These are phyloP conservation scores for Sparidentex hasta DNA, from an alignment of 2,797 vertebrate species.

Conservation along the genomic window DNA sequence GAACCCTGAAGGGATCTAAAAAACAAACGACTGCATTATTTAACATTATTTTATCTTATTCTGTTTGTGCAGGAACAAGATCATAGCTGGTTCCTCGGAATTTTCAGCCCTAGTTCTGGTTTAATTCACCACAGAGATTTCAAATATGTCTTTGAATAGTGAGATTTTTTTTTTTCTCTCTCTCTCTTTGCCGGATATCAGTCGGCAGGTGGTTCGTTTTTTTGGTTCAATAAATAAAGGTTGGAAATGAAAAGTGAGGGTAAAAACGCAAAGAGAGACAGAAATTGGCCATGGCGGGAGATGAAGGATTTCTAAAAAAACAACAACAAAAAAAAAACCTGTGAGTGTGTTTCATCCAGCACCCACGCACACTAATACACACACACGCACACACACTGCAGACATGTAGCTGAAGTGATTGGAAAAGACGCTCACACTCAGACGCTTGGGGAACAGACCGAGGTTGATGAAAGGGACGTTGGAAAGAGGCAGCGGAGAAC, in stretches of 20 bases:
- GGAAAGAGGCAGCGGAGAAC: conserved; percentile 20
- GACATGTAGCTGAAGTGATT: conserved; percentile 27
- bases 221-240: neutral
- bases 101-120: neutral
- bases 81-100: neutral
- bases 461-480: conserved; percentile 54
- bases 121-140: neutral
- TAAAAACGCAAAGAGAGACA: neutral
- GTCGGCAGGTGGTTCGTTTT: neutral
- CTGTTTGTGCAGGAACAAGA: neutral
- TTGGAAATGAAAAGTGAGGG: neutral
- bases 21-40: neutral
- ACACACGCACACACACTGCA: neutral
- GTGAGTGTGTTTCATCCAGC: neutral
- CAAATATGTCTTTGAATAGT: neutral
- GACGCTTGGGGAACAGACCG: conserved; percentile 51
- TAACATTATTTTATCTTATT: neutral
- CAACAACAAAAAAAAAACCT: neutral
- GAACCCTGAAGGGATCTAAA: neutral
- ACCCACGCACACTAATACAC: neutral
- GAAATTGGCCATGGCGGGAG: neutral
- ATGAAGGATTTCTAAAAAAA: neutral
- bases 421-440: conserved; percentile 35
- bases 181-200: neutral
- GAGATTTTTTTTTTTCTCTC: neutral